phyloP scores from a whole-genome alignment of 1,140 invertebrate species.

The Helicoverpa zea region DNA sequence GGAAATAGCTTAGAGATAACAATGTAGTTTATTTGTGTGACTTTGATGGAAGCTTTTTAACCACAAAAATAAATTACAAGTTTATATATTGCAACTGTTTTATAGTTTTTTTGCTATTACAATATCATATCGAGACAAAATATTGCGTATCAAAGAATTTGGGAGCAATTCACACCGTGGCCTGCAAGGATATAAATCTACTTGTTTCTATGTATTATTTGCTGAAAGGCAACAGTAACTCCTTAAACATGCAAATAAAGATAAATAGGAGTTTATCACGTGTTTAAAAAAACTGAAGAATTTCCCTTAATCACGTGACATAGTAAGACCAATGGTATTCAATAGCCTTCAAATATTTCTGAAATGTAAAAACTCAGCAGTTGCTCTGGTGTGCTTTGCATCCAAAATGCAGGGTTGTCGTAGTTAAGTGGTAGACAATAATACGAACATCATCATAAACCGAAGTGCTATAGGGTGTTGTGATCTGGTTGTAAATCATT shows the following conservation, averaged over 20 bases:
- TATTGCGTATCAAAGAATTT: background rate
- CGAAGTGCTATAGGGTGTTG: slow-evolving; percentile 25
- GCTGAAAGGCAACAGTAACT: background rate
- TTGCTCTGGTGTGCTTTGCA: background rate
- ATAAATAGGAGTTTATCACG: too few relatives aligned
- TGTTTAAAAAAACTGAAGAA: too few relatives aligned
- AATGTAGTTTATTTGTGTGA: background rate
- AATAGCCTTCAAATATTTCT: background rate
- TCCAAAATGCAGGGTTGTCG: slow-evolving; percentile 23
- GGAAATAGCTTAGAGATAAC: slow-evolving; percentile 20
- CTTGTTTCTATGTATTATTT: background rate
- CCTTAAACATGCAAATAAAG: background rate
- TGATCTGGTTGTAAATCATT: slow-evolving; percentile 37
- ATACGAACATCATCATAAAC: slow-evolving; percentile 11
- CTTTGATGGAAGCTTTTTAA: too few relatives aligned
- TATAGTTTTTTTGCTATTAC: background rate
- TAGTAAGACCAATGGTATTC: too few relatives aligned
- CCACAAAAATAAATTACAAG: too few relatives aligned
- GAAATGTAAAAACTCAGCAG: too few relatives aligned
- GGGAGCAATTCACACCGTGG: background rate
- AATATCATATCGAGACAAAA: too few relatives aligned
- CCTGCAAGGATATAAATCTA: background rate
- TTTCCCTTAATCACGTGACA: too few relatives aligned
- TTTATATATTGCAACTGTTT: too few relatives aligned
- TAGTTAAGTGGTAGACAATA: slow-evolving; percentile 40